Evolutionary conservation across 2,888 invertebrate genomes (phyloP), one percentile per base, ranked within the genome.

Genomic region (Drosophila hamatofila): DNA sequence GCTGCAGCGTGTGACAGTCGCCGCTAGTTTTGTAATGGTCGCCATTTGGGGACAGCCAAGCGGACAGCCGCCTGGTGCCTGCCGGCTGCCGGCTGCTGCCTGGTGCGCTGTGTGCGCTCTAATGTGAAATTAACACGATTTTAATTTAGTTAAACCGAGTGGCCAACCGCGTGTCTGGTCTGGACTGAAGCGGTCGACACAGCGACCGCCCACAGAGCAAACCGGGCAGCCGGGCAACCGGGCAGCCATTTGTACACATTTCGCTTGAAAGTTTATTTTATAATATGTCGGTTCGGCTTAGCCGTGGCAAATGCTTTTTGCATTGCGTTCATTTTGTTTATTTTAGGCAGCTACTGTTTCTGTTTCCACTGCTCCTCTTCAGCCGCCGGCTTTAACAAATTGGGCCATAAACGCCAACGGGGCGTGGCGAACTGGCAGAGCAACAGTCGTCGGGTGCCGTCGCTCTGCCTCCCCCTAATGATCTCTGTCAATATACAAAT

Each of bases 111-210:
- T 79, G 89, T 86, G 79, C 84, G 86, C 88, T 88, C 90, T 86
- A 90, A 87, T 87, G 90, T 87, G 87, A 87, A 90, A 90, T 87
- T 90, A 87, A 90, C 86, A 87, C 86, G 89, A 88, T 90, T 87
- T 87, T 90, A 90, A 90, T 87, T 85, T 85, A 85, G 84, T 85
- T 85, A 89, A 85, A 88, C 84, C 84, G 83, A 88, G 88, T 85
- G 89, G 89, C 88, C 85, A 82, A 82, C 83, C 83, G 63, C 77
- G 69, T 71, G 70, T 61, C 70, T 37, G 60, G 76, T 51, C 23
- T 33, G 39, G 39, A 37, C 54, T 54, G 37, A n/a, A 54, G 54
- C 25, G 54, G 37, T 12, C 39, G 42, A 27, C 30, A 33, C 61
- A 41, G 30, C 48, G 42, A 30, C 51, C 27, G 30, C 25, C 52